Evolutionary conservation across 2,888 invertebrate genomes (phyloP).

Genomic region (Patella caerulea): DNA sequence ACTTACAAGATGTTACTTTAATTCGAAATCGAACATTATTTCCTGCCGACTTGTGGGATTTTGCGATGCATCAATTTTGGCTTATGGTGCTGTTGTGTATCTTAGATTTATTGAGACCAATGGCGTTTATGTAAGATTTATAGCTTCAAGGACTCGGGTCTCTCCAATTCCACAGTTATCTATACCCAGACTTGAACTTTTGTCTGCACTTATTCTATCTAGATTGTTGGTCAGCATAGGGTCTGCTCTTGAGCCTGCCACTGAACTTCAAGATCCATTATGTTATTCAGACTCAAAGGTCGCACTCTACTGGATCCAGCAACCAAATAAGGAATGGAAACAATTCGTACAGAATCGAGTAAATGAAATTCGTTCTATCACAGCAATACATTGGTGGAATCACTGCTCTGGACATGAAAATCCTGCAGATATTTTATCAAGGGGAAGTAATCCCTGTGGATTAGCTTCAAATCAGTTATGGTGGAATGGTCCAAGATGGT

Average conservation of each 20-base stretch:
- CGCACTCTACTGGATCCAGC: slow-evolving; percentile 3
- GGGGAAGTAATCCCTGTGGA: too few relatives aligned
- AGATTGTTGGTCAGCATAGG: background rate
- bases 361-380: background rate
- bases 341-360: background rate
- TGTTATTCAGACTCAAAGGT: slow-evolving; percentile 5
- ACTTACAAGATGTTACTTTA: background rate
- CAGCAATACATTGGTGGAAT: background rate
- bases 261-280: background rate
- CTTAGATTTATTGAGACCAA: background rate
- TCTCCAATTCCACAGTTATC: background rate
- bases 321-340: background rate
- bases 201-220: background rate
- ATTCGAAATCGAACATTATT: background rate
- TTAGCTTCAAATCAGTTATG: background rate
- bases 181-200: background rate
- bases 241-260: background rate
- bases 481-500: background rate
- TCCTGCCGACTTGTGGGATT: background rate
- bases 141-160: background rate
- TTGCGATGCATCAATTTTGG: background rate
- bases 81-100: slow-evolving; percentile 1
- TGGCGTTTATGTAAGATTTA: background rate
- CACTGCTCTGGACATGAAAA: slow-evolving; percentile 1
- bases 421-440: too few relatives aligned